Evolutionary conservation across 2,113 vertebrate species (phyloP).

Genomic region (Theristicus caerulescens): DNA sequence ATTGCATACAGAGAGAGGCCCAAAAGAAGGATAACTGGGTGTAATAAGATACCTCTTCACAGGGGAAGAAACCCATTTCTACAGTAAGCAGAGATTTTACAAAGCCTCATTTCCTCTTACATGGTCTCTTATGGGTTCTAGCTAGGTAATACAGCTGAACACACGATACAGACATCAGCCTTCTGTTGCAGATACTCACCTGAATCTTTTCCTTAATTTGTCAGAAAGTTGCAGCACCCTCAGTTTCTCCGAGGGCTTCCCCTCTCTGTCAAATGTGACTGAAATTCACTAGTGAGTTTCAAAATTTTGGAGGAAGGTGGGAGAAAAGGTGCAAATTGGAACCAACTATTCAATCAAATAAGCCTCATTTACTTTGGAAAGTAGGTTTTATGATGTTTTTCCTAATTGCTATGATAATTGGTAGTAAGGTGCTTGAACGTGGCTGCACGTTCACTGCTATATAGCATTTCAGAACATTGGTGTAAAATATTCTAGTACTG

Average conservation of each 20-base stretch:
- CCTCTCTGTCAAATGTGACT: background rate
- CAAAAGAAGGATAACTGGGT: background rate
- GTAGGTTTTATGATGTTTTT: background rate
- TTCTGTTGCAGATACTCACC: background rate
- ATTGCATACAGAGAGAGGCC: background rate
- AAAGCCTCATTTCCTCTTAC: background rate
- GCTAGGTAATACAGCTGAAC: background rate
- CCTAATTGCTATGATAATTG: background rate
- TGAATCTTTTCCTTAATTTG: background rate
- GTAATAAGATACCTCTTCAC: background rate
- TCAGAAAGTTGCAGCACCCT: background rate
- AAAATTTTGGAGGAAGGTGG: background rate
- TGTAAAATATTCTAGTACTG: background rate
- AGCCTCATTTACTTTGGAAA: background rate
- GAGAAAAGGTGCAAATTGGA: background rate
- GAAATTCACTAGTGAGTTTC: background rate
- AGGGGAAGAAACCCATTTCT: background rate
- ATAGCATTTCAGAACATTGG: background rate
- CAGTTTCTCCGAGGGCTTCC: background rate
- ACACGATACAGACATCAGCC: accelerated
- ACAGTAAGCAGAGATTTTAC: background rate
- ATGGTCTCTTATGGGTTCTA: background rate
- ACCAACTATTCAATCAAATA: background rate
- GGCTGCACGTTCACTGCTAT: background rate
- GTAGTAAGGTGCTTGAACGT: background rate